Conservation (phyloP, 2,888 invertebrate genomes). For the Seira ritae region DNA sequence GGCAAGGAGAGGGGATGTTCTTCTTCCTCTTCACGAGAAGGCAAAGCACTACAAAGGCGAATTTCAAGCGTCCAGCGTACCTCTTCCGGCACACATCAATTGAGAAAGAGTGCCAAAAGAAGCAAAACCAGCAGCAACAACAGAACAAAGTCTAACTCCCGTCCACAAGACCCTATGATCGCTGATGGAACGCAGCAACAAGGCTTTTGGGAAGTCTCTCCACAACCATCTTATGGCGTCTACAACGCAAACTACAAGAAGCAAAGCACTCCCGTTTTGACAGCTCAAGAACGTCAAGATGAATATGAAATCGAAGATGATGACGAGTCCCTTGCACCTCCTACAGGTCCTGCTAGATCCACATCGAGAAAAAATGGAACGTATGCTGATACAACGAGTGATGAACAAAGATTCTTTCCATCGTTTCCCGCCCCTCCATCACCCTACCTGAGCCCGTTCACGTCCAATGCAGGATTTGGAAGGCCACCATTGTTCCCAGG, state of each 20-base stretch:
- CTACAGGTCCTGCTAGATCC: constrained; percentile 1
- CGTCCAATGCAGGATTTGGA: constrained; percentile 45
- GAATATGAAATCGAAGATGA: constrained; percentile 46
- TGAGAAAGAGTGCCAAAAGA: constrained; percentile 28
- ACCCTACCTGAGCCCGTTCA: constrained; percentile 60
- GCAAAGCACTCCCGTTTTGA: constrained; percentile 8
- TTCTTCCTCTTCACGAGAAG: constrained; percentile 17
- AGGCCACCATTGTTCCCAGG: constrained; percentile 72
- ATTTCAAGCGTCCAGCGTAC: too few species aligned
- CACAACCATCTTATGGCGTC: constrained; percentile 40
- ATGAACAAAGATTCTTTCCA: constrained; percentile 72
- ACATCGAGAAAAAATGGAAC: constrained; percentile 40
- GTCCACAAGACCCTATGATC: constrained; percentile 52
- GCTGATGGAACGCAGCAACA: constrained; percentile 63
- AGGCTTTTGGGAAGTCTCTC: constrained; percentile 64
- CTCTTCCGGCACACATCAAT: not conserved
- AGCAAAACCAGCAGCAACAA: not conserved
- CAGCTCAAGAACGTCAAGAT: constrained; percentile 39
- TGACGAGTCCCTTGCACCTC: constrained; percentile 5
- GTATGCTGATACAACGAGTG: constrained; percentile 66
- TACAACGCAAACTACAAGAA: constrained; percentile 58
- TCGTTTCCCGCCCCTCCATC: constrained; percentile 69
- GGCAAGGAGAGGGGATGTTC: constrained; percentile 37
- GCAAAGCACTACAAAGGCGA: constrained; percentile 15
- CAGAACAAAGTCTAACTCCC: not conserved